phyloP scores from a whole-genome alignment of 2,797 vertebrate species.

The Lutjanus argentimaculatus region DNA sequence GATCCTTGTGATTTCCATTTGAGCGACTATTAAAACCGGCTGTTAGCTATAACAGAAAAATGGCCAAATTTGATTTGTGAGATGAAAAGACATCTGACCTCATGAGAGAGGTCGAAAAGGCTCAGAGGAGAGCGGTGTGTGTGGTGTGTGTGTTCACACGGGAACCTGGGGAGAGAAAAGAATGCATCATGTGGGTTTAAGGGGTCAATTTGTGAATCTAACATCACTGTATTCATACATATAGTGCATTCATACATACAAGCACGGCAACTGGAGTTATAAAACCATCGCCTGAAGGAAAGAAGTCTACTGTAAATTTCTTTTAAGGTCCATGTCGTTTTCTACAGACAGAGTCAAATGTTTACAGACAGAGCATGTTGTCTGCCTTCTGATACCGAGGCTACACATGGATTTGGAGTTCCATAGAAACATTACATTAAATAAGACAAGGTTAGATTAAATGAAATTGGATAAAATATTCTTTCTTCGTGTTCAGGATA shows the following conservation, averaged over 20 bases:
- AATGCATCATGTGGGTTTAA: background rate
- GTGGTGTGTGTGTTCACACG: background rate
- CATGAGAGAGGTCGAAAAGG: slow-evolving; percentile 1
- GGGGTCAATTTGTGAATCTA: background rate
- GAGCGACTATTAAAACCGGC: slow-evolving; percentile 31
- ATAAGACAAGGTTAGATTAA: slow-evolving; percentile 16
- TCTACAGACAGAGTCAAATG: background rate
- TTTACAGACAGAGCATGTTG: too few relatives aligned
- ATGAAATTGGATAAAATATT: background rate
- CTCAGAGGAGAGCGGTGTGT: background rate
- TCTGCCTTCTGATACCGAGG: too few relatives aligned
- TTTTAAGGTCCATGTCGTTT: background rate
- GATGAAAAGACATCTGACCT: slow-evolving; percentile 42
- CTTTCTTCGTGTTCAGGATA: background rate
- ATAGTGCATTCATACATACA: background rate
- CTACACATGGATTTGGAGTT: slow-evolving; percentile 4
- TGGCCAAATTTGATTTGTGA: slow-evolving; percentile 38
- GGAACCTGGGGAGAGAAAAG: slow-evolving; percentile 1
- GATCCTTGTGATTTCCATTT: slow-evolving; percentile 59
- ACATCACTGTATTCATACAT: slow-evolving; percentile 6
- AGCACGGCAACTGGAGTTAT: background rate
- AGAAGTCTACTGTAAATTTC: background rate
- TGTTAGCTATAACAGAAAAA: slow-evolving; percentile 22
- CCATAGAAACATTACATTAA: background rate
- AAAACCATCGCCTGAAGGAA: background rate